Evolutionary conservation across 1,140 invertebrate genomes (phyloP), one percentile per base, ranked within the genome.

Genomic region (Rhyacophila brunnea): DNA sequence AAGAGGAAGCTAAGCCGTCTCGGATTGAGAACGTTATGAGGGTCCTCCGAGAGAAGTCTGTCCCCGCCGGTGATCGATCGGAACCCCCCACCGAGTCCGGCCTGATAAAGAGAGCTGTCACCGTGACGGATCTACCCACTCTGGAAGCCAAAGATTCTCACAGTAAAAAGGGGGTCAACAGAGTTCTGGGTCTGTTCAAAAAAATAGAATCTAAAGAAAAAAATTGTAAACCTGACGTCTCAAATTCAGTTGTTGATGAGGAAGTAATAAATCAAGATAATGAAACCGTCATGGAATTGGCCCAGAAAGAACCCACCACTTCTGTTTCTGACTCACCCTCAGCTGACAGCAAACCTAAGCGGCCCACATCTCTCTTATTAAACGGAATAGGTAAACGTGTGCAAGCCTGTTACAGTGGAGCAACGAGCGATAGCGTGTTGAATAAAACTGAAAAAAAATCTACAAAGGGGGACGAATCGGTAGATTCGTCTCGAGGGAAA

Each of bases 121-220:
- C 87, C 14, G 79, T 85, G 2, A 86, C 87, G 54, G 82, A 90
- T 66, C 74, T 89, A 14, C 77, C 82, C 2, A 73, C 70, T 53
- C 62, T 78, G 23, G 71, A 77, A 38, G 75, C 62, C 44, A 73
- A 69, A 62, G 67, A 66, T 45, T 67, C 67, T 59, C 58, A 74
- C 70, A 65, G 83, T 78, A 78, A 83, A 80, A 79, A 82, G 65
- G 74, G 85, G 72, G 68, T 88, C 67, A 71, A 87, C 73, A 72
- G 83, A 62, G 86, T 91, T 50, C 71, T 91, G 14, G 87, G 87
- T 2, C 69, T 91, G 0, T 87, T 91, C 62, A 87, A 85, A 55
- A 89, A 85, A 66, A 82, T 83, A 65, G 87, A 86, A 44, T 44
- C 55, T 19, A 65, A 65, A 48, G 63, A 65, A 14, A 65, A 68